phyloP scores from a whole-genome alignment of 2,888 invertebrate species.

The Schizotus pectinicornis region DNA sequence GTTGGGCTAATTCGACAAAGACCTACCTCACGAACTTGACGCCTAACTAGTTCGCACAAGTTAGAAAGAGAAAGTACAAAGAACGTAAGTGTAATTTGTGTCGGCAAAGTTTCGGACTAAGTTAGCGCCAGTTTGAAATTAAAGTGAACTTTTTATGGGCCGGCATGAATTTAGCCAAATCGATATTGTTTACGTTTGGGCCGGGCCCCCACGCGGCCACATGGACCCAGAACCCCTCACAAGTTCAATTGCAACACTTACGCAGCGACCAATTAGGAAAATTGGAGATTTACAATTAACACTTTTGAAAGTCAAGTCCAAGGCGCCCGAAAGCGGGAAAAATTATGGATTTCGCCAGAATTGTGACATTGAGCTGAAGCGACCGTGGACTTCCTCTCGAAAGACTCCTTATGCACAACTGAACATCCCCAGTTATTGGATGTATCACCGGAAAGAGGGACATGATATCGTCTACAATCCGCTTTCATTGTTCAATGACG shows the following conservation, averaged over 20 bases:
- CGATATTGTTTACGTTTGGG: conserved; percentile 57
- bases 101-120: conserved; percentile 58
- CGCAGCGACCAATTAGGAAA: not conserved
- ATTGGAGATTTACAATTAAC: too few relatives aligned
- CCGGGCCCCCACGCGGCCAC: not conserved
- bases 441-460: too few relatives aligned
- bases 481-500: too few relatives aligned
- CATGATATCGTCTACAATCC: too few relatives aligned
- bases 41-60: conserved; percentile 56
- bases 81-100: conserved; percentile 59
- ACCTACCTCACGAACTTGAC: conserved; percentile 57
- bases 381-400: too few relatives aligned
- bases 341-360: too few relatives aligned
- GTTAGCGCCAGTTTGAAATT: conserved; percentile 57
- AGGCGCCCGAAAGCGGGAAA: too few relatives aligned
- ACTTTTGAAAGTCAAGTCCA: too few relatives aligned
- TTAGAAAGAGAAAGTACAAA: conserved; percentile 59
- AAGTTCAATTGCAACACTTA: conserved; percentile 4
- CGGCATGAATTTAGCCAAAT: conserved; percentile 57
- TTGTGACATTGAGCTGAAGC: too few relatives aligned
- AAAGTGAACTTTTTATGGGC: conserved; percentile 58
- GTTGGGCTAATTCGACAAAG: conserved; percentile 55
- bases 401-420: too few relatives aligned
- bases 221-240: not conserved
- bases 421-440: too few relatives aligned